Evolutionary conservation across 2,797 vertebrate genomes (phyloP).

Genomic region (Melanogrammus aeglefinus): DNA sequence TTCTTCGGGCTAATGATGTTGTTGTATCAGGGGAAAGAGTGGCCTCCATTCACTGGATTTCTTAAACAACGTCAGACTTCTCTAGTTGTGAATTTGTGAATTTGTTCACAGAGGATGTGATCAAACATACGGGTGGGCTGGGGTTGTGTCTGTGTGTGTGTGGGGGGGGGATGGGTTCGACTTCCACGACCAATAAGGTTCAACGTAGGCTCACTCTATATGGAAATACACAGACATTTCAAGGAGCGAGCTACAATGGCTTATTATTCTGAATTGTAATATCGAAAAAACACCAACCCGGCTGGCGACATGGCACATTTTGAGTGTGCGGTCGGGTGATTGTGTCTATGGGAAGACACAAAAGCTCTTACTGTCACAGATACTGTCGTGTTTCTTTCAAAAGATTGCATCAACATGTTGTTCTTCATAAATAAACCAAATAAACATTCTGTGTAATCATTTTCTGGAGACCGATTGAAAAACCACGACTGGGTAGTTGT

Average conservation of each 20-base stretch:
- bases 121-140: neutral
- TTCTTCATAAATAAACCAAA: no score
- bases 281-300: neutral
- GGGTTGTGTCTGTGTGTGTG: no score
- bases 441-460: no score
- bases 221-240: neutral
- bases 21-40: neutral
- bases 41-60: neutral
- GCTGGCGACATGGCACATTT: neutral
- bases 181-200: neutral
- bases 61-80: neutral
- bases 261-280: neutral
- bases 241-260: no score
- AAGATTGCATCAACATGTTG: neutral
- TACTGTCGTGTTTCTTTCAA: neutral
- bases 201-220: neutral
- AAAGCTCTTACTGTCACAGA: neutral
- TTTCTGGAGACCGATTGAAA: no score
- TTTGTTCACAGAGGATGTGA: neutral
- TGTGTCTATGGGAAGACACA: neutral
- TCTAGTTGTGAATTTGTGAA: neutral
- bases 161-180: no score
- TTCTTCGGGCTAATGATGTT: neutral
- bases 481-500: no score
- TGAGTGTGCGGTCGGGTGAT: neutral